Evolutionary conservation across 2,888 invertebrate species (phyloP).

Genomic region (Melanotus villosus): DNA sequence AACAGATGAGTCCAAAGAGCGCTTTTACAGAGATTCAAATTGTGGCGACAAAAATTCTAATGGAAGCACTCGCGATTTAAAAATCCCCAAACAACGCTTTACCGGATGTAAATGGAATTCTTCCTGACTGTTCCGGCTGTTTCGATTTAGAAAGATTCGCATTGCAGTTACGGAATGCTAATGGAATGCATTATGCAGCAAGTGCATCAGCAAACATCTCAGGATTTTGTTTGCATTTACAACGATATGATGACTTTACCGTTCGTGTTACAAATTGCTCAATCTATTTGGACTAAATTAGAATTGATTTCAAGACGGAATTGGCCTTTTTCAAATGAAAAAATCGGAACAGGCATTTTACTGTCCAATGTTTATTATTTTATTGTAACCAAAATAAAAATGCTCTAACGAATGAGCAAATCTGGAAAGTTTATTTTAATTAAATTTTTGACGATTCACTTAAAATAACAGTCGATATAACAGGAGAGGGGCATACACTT

Average conservation of each 20-base stretch:
- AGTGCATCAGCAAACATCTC: conserved; percentile 8
- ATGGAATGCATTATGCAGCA: conserved; percentile 16
- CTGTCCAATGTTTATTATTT: no score
- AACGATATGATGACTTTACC: not conserved
- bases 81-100: not conserved
- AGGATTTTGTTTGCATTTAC: not conserved
- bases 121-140: not conserved
- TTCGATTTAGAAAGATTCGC: not conserved
- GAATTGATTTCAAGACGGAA: no score
- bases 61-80: not conserved
- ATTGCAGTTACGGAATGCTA: conserved; percentile 7
- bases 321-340: no score
- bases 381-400: no score
- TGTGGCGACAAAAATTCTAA: not conserved
- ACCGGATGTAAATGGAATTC: not conserved
- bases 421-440: no score
- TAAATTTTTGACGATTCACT: not conserved
- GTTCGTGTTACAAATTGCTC: not conserved
- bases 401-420: no score
- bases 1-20: no score
- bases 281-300: not conserved
- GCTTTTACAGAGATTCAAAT: no score
- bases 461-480: not conserved
- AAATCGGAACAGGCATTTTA: no score
- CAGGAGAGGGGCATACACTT: not conserved